These are phyloP conservation scores for Poecilia gillii DNA, from an alignment of 2,797 vertebrate genomes.

Conservation along the genomic window DNA sequence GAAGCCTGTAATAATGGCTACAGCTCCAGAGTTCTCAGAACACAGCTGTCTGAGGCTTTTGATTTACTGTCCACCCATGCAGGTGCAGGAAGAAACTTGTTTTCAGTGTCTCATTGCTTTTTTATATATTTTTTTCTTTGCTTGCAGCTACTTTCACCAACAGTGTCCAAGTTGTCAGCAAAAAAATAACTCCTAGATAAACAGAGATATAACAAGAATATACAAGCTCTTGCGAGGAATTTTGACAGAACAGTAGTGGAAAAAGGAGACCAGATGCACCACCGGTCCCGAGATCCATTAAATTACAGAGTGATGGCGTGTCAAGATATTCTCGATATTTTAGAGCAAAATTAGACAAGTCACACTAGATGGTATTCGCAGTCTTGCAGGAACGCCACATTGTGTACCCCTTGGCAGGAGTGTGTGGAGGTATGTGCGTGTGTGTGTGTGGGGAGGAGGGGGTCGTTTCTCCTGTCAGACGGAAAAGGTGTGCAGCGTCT, in stretches of 20 bases:
- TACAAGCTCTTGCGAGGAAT: constrained; percentile 1
- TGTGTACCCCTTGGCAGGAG: constrained; percentile 40
- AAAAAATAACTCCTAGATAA: constrained; percentile 11
- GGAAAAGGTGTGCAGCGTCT: constrained; percentile 69
- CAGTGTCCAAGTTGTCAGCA: constrained; percentile 14
- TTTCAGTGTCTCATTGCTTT: constrained; percentile 1
- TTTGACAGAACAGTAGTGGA: constrained; percentile 4
- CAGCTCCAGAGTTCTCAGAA: constrained; percentile 47
- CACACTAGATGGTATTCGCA: constrained; percentile 48
- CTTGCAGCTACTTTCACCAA: constrained; percentile 27
- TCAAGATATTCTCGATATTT: constrained; percentile 28
- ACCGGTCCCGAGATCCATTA: neutral
- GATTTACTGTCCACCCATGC: constrained; percentile 57
- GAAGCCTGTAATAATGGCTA: constrained; percentile 66
- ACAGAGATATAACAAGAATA: neutral
- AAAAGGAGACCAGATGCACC: constrained; percentile 1
- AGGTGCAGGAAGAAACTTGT: constrained; percentile 24
- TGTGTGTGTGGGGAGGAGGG: neutral
- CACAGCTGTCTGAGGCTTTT: constrained; percentile 45
- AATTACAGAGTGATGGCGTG: constrained; percentile 23
- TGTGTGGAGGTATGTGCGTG: neutral
- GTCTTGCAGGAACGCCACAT: constrained; percentile 31
- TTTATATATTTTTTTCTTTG: neutral
- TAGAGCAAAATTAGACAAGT: constrained; percentile 39
- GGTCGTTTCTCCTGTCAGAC: constrained; percentile 64